Evolutionary conservation across 2,797 vertebrate species (phyloP).

Genomic region (Melanotaenia maccullochi): DNA sequence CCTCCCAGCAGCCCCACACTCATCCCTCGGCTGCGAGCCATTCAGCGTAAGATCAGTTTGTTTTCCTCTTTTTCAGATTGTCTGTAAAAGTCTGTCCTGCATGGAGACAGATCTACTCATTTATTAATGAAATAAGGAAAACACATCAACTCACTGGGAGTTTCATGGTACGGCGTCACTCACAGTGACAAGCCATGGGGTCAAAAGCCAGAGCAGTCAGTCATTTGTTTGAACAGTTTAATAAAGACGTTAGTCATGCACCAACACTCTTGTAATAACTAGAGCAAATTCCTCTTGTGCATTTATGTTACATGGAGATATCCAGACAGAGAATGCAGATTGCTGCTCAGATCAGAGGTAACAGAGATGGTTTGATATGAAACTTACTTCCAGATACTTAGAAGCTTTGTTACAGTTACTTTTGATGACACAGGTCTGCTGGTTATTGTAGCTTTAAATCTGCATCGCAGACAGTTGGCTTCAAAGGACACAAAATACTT

Average conservation of each 20-base stretch:
- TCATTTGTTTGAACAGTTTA: slow-evolving; percentile 74
- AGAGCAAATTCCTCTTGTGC: slow-evolving; percentile 65
- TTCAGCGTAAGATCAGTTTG: slow-evolving; percentile 86
- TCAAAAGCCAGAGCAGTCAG: slow-evolving; percentile 53
- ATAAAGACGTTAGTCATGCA: slow-evolving; percentile 69
- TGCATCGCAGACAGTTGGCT: neutral
- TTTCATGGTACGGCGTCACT: slow-evolving; percentile 16
- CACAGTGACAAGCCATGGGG: slow-evolving; percentile 25
- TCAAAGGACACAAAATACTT: neutral
- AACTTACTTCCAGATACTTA: too few relatives aligned
- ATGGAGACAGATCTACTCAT: neutral
- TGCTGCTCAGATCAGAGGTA: slow-evolving; percentile 2
- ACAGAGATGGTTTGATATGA: neutral
- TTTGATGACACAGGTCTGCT: neutral
- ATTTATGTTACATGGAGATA: slow-evolving; percentile 56
- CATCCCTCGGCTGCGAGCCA: slow-evolving; percentile 93
- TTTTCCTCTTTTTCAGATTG: neutral
- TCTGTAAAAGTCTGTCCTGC: neutral
- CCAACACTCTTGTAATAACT: slow-evolving; percentile 64
- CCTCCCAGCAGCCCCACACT: slow-evolving; percentile 93
- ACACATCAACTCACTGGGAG: slow-evolving; percentile 5
- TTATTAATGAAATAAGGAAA: slow-evolving; percentile 17
- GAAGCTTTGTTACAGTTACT: neutral
- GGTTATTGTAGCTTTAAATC: neutral
- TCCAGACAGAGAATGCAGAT: slow-evolving; percentile 3